Conservation (phyloP, 2,888 invertebrate genomes). For the Cantharis rufa region DNA sequence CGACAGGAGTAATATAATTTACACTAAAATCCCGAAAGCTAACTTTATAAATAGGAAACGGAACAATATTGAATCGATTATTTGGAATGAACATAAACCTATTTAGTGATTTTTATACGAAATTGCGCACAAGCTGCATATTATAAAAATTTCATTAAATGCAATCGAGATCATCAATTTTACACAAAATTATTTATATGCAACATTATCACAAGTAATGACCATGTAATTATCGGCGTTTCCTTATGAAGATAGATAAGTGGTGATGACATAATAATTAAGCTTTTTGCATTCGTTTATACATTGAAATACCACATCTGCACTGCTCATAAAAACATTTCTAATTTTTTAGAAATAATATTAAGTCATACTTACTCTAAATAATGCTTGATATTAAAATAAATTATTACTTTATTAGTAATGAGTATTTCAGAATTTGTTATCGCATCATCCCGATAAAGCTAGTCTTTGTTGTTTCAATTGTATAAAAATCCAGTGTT, state of each 20-base stretch:
- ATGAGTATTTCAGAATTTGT: background rate
- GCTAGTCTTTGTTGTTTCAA: background rate
- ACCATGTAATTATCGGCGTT: constrained; percentile 2
- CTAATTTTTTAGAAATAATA: background rate
- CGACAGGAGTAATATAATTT: background rate
- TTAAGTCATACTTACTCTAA: background rate
- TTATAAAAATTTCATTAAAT: background rate
- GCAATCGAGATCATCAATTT: background rate
- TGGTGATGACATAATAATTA: constrained; percentile 30
- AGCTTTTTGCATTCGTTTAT: constrained; percentile 25
- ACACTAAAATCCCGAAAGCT: background rate
- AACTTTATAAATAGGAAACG: background rate
- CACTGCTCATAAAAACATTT: background rate
- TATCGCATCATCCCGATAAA: background rate
- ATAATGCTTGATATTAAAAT: background rate
- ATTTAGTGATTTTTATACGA: background rate
- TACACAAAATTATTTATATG: background rate
- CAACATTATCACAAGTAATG: background rate
- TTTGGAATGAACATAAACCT: background rate
- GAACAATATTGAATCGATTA: background rate
- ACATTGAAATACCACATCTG: constrained; percentile 21
- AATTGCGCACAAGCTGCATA: no score
- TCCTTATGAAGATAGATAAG: constrained; percentile 9
- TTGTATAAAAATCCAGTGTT: background rate
- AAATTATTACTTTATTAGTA: background rate